phyloP scores from a whole-genome alignment of 2,888 invertebrate genomes.

The Meliscaeva auricollis region DNA sequence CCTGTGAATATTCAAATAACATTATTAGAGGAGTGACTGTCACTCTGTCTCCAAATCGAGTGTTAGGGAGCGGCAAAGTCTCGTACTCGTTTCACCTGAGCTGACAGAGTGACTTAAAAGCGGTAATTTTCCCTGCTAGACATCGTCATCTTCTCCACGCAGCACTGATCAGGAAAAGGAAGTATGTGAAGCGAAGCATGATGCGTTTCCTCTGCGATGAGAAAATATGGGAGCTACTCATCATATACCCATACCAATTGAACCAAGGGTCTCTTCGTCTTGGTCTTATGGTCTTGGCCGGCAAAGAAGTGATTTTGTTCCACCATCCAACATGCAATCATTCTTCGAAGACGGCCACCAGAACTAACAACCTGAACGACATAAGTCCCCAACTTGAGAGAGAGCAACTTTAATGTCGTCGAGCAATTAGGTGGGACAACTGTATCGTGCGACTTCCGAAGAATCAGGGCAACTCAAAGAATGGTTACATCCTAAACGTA shows the following conservation, averaged over 20 bases:
- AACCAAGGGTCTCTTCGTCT: constrained; percentile 34
- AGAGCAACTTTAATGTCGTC: background rate
- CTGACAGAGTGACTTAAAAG: constrained; percentile 71
- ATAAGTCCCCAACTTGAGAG: constrained; percentile 35
- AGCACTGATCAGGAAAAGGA: constrained; percentile 78
- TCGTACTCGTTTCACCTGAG: constrained; percentile 74
- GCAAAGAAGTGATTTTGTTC: constrained; percentile 72
- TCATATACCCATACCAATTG: background rate
- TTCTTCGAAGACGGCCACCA: constrained; percentile 40
- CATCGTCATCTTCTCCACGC: constrained; percentile 77
- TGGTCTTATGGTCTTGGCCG: constrained; percentile 36
- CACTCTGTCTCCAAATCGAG: constrained; percentile 52
- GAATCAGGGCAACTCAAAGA: constrained; percentile 70
- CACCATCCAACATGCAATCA: constrained; percentile 51
- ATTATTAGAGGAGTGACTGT: constrained; percentile 55
- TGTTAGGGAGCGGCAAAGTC: constrained; percentile 65
- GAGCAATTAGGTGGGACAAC: constrained; percentile 69
- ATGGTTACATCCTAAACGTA: constrained; percentile 66
- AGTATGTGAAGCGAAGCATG: constrained; percentile 78
- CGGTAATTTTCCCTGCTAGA: constrained; percentile 65
- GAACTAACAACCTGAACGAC: constrained; percentile 73
- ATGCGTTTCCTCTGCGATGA: constrained; percentile 76
- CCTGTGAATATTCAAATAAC: constrained; percentile 56
- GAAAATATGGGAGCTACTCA: constrained; percentile 1
- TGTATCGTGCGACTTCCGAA: constrained; percentile 69